A percentile compares a stretch with the other conserved stretches of the same genome.
These are phyloP conservation scores for Gavia stellata DNA, from an alignment of 2,113 vertebrate genomes.

Conservation along the genomic window DNA sequence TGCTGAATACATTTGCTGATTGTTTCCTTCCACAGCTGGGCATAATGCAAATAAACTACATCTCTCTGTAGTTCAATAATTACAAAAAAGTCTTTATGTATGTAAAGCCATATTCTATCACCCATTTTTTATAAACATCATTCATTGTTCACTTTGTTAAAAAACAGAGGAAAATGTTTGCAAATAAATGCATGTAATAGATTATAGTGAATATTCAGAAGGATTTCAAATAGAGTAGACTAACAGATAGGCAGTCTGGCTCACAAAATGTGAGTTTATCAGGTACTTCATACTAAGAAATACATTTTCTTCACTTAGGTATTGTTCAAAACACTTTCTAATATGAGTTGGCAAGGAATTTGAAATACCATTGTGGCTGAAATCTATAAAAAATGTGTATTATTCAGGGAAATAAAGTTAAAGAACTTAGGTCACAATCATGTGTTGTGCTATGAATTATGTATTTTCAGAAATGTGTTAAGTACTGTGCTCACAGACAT, in stretches of 20 bases:
- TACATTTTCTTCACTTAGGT: background rate
- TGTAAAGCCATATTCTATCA: background rate
- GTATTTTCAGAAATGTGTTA: background rate
- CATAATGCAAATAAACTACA: background rate
- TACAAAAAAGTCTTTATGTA: background rate
- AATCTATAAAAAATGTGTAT: background rate
- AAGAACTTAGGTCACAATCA: background rate
- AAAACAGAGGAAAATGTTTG: background rate
- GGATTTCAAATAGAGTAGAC: background rate
- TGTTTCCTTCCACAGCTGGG: background rate
- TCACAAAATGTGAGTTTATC: background rate
- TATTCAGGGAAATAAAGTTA: background rate
- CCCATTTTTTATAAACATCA: background rate
- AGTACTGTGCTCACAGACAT: background rate
- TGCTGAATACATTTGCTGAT: constrained; percentile 16
- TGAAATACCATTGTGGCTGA: background rate
- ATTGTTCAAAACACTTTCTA: background rate
- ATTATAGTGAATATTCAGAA: background rate
- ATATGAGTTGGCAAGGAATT: background rate
- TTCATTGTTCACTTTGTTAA: background rate
- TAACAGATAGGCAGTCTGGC: background rate
- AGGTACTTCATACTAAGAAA: background rate
- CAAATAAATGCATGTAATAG: background rate
- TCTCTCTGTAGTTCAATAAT: background rate
- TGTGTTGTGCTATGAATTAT: background rate